phyloP scores from a whole-genome alignment of 1,140 invertebrate species.

The Zaprionus taronus region DNA sequence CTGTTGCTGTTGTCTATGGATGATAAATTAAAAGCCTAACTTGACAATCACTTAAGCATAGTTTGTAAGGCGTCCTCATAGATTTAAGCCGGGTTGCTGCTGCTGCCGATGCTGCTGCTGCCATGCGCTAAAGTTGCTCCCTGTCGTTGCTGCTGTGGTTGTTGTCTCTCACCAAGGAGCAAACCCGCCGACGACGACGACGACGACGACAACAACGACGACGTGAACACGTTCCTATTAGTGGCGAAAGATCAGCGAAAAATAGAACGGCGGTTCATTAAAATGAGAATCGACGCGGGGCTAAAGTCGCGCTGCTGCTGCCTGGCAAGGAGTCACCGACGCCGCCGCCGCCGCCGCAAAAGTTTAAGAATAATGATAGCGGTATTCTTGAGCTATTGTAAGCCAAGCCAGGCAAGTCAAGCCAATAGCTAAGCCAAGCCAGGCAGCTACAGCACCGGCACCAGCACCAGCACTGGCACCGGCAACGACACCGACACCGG shows the following conservation, averaged over 20 bases:
- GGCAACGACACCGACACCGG: slow-evolving; percentile 32
- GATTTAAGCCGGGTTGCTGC: slow-evolving; percentile 69
- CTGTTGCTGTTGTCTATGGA: slow-evolving; percentile 78
- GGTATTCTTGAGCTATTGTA: slow-evolving; percentile 84
- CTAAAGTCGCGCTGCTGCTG: neutral
- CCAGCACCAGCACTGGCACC: slow-evolving; percentile 30
- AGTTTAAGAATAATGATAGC: slow-evolving; percentile 84
- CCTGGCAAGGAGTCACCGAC: slow-evolving; percentile 55
- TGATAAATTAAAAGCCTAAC: slow-evolving; percentile 85
- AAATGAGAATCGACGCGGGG: slow-evolving; percentile 72
- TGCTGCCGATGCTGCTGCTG: slow-evolving; percentile 54
- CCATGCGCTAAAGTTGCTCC: slow-evolving; percentile 59
- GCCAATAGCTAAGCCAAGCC: neutral
- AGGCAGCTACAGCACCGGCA: slow-evolving; percentile 33
- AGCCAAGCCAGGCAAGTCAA: slow-evolving; percentile 39
- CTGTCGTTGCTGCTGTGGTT: slow-evolving; percentile 46
- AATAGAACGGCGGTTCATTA: slow-evolving; percentile 84
- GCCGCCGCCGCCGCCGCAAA: slow-evolving; percentile 44
- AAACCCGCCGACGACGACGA: slow-evolving; percentile 19
- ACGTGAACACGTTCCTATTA: slow-evolving; percentile 82
- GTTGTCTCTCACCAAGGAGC: slow-evolving; percentile 48
- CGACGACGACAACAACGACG: slow-evolving; percentile 51
- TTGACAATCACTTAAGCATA: slow-evolving; percentile 85
- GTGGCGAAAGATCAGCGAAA: slow-evolving; percentile 84
- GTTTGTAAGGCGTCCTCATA: slow-evolving; percentile 84